phyloP scores from a whole-genome alignment of 2,888 invertebrate genomes.

The Lydus trimaculatus region DNA sequence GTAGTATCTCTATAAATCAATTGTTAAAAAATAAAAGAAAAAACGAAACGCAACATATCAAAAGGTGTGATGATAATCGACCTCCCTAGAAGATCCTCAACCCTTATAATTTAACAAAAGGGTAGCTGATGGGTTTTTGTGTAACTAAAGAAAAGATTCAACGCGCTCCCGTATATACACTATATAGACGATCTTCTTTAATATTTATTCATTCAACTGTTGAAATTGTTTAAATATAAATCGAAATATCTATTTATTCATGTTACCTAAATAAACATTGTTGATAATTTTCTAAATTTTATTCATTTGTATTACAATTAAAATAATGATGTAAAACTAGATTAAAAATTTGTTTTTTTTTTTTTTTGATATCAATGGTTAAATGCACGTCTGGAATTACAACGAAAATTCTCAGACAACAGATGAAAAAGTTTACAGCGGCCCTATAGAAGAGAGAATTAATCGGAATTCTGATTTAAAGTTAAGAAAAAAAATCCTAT shows the following conservation, averaged over 20 bases:
- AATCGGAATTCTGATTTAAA: conserved; percentile 9
- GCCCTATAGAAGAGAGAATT: conserved; percentile 7
- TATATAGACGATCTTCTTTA: conserved; percentile 20
- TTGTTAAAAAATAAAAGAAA: conserved; percentile 36
- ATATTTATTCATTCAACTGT: conserved; percentile 42
- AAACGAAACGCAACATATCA: conserved; percentile 42
- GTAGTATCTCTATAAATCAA: conserved; percentile 54
- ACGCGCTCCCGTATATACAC: conserved; percentile 35
- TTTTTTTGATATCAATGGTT: background rate
- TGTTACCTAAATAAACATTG: conserved; percentile 23
- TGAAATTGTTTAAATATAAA: conserved; percentile 39
- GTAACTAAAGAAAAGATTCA: conserved; percentile 34
- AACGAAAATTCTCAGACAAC: conserved; percentile 29
- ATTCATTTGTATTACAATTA: conserved; percentile 9
- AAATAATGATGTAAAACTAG: background rate
- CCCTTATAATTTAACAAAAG: conserved; percentile 50
- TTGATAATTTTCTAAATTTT: conserved; percentile 13
- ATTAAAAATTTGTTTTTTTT: conserved; percentile 4
- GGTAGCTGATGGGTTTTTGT: conserved; percentile 46
- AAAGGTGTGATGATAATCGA: conserved; percentile 57
- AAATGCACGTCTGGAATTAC: conserved; percentile 21
- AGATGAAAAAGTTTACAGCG: conserved; percentile 6
- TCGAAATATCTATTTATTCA: conserved; percentile 17
- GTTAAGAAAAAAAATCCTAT: conserved; percentile 1
- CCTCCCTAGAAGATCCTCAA: conserved; percentile 49